phyloP scores from a whole-genome alignment of 1,140 invertebrate species.

The Drosophila grimshawi region DNA sequence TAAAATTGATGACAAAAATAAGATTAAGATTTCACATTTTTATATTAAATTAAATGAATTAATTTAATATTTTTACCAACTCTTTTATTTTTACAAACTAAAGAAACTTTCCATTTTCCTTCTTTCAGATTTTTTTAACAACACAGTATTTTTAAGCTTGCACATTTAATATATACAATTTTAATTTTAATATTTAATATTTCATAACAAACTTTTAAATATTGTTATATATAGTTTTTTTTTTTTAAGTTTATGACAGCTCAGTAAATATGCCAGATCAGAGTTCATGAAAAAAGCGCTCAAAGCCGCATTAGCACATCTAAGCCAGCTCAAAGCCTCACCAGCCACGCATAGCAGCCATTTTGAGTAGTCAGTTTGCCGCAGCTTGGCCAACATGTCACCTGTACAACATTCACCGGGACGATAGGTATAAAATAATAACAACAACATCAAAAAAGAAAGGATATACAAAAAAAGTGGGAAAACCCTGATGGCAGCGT shows the following conservation, averaged over 20 bases:
- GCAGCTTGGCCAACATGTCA: constrained; percentile 61
- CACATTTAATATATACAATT: no score
- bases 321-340: background rate
- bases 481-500: constrained; percentile 40
- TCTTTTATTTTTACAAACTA: no score
- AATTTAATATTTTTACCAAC: no score
- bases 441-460: background rate
- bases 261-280: background rate
- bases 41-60: no score
- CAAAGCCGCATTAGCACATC: background rate
- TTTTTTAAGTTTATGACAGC: background rate
- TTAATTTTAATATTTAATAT: no score
- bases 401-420: constrained; percentile 46
- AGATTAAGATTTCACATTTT: no score
- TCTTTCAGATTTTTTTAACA: no score
- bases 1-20: no score
- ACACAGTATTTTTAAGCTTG: no score
- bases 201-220: background rate
- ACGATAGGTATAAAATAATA: background rate
- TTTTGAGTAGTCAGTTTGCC: constrained; percentile 13
- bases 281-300: background rate
- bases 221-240: background rate
- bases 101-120: no score
- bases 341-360: background rate
- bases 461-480: constrained; percentile 7